Base-by-base conservation (phyloP, 2,797 vertebrate species). In the Numenius phaeopus region DNA sequence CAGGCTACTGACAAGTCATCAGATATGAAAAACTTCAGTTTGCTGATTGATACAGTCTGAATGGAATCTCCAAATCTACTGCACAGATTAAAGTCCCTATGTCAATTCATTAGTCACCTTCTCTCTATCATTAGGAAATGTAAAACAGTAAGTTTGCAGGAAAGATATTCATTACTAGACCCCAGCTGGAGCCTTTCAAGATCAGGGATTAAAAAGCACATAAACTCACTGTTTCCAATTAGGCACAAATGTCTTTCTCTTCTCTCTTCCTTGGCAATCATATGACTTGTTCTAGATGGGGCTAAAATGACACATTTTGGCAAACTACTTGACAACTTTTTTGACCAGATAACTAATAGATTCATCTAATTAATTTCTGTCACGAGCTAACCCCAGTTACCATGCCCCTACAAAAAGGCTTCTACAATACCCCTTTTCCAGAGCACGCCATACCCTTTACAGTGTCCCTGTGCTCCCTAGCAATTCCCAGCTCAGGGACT, bases 81-180 rank as follows among this genome's bases (percentile, higher is more conserved):
- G n/a, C 37, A 83, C 80, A 87, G 55, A 73, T 54, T 4, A 84
- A 93, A 89, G 62, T 30, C 44, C 32, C 27, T 22, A 6, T 30
- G 39, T 57, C 52, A 59, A 73, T 77, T 93, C 59, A 70, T 80
- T 70, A 59, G 50, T 50, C 55, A 72, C 73, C 71, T 66, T 79
- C 62, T 50, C 50, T 89, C 90, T 88, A 83, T 61, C 90, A 77
- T 57, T 87, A 87, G 75, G 58, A 90, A 90, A 95, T 24, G 30
- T 46, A 76, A 79, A 93, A 46, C 29, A 30, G 6, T 79, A 76
- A 34, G 29, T 80, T 80, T 93, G 21, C 73, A 90, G 52, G 37
- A 90, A 87, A 87, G 66, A 66, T 73, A 89, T 46, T 89, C 46
- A 65, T 93, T 73, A 52, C 40, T 44, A 62, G 30, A 66, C 46